These are phyloP conservation scores for Calypte anna DNA, from an alignment of 2,113 vertebrate species.

Conservation along the genomic window DNA sequence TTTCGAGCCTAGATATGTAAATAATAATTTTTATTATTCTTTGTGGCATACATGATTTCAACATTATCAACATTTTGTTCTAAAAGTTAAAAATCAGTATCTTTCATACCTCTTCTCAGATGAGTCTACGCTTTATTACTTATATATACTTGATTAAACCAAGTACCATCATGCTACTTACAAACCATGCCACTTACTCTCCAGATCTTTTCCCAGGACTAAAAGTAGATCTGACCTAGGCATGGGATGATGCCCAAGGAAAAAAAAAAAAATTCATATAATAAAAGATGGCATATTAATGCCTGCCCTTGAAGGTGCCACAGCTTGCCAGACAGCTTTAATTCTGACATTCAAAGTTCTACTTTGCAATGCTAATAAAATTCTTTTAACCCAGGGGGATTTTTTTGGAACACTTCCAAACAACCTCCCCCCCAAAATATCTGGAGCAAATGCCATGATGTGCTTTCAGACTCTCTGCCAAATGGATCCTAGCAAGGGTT, in stretches of 20 bases:
- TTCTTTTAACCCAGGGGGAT: neutral
- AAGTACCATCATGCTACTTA: neutral
- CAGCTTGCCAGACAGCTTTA: slow-evolving; percentile 19
- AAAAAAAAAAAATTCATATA: neutral
- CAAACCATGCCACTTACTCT: neutral
- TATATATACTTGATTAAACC: neutral
- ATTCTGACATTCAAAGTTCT: slow-evolving; percentile 4
- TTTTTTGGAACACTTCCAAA: neutral
- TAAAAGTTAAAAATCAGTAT: neutral
- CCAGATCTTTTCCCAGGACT: neutral
- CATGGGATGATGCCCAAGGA: neutral
- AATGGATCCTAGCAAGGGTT: neutral
- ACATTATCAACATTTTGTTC: neutral
- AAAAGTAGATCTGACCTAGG: neutral
- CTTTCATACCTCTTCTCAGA: neutral
- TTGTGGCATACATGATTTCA: neutral
- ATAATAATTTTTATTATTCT: neutral
- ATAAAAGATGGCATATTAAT: neutral
- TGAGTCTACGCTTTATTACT: neutral
- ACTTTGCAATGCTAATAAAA: slow-evolving; percentile 12
- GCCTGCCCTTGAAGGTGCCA: neutral
- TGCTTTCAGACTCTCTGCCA: neutral
- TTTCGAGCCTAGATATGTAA: neutral
- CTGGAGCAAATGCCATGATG: neutral
- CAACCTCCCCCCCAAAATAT: neutral